Evolutionary conservation across 2,113 vertebrate genomes (phyloP), one percentile per base, ranked within the genome.

Genomic region (Camarhynchus parvulus): DNA sequence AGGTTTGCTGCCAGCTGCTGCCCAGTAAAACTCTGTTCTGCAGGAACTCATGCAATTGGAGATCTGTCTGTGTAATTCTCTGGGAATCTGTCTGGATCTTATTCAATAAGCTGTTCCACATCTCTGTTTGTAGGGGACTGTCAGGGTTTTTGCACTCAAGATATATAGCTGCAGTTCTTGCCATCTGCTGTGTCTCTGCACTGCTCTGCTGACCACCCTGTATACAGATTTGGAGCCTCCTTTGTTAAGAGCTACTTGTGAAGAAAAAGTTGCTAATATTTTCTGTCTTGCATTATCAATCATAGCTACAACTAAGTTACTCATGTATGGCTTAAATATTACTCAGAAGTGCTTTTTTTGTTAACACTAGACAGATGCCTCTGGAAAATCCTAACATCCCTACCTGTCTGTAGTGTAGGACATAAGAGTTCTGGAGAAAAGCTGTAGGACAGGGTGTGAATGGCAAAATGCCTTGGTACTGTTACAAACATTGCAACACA

Each of bases 161-260:
- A 35, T 23, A 6, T n/a, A 5, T 4, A 69, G 56, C 41, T 83
- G 37, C 23, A 47, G 42, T 25, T 80, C 11, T 42, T 80, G 53
- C 39, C 27, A 10, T 62, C 25, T 81, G 41, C 42, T 74, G 30
- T n/a, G 56, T 49, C 25, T 73, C 72, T 49, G 61, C 27, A 9
- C 15, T 30, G 21, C 50, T 61, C 59, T 3, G 5, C 62, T 67
- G 47, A 41, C 11, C 2, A 2, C 15, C 17, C 25, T 1, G 0
- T 31, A 7, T 18, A 15, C 49, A 69, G 28, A 8, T n/a, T 16
- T 10, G 58, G 42, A 75, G 13, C 27, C 11, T 63, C 27, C 20
- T 68, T 67, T 75, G 8, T 47, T 63, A 81, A 50, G 37, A 90
- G 13, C 8, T 69, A 10, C 42, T 63, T 76, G 31, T 39, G 47